Conservation (phyloP, 2,888 invertebrate species). For the Erpobdella octoculata region DNA sequence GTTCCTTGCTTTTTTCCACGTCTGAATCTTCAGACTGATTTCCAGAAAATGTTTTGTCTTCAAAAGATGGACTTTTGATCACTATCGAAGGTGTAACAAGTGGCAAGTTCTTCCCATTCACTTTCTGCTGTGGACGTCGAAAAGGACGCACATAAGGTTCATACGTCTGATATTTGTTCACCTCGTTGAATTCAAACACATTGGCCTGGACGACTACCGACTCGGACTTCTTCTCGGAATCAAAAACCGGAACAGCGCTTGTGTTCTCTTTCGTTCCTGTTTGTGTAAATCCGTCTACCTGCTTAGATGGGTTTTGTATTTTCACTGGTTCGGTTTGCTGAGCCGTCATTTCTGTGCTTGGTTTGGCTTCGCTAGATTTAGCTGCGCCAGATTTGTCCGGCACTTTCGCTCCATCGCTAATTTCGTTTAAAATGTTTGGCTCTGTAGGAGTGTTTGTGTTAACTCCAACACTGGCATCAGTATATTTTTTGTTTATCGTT, state of each 20-base stretch:
- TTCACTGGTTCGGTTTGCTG: constrained; percentile 9
- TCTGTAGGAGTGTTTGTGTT: background rate
- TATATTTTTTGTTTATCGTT: background rate
- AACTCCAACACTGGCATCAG: background rate
- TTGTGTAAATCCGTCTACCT: background rate
- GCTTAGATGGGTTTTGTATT: background rate
- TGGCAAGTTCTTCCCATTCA: too few relatives aligned
- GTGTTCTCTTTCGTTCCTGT: background rate
- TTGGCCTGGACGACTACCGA: background rate
- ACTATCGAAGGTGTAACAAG: background rate
- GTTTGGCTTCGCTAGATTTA: background rate
- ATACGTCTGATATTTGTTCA: background rate
- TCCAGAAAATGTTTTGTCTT: background rate
- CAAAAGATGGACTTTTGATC: background rate
- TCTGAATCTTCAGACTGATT: background rate
- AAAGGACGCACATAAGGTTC: background rate
- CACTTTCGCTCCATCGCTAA: background rate
- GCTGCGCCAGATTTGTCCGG: background rate
- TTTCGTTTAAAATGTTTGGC: background rate
- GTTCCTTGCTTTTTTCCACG: background rate
- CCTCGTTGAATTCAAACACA: background rate
- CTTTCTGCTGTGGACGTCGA: background rate
- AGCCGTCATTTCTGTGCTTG: background rate
- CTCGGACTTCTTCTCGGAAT: background rate
- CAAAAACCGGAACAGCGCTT: background rate